Percentiles rank a stretch among this genome's conserved stretches.
These are phyloP conservation scores for Bovichtus variegatus DNA, from an alignment of 2,797 vertebrate species.

Conservation along the genomic window DNA sequence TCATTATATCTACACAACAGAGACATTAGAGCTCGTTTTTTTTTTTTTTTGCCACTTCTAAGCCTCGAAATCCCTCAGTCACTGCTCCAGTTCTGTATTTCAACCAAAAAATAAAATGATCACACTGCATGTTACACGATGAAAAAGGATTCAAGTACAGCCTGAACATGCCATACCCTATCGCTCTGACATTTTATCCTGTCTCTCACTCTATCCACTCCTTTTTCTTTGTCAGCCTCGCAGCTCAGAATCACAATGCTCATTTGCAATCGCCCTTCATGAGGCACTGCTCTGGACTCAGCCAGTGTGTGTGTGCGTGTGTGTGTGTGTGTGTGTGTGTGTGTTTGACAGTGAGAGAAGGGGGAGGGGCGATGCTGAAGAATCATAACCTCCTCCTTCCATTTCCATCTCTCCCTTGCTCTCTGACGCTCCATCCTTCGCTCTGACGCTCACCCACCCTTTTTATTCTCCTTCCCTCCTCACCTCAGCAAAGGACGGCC, in stretches of 20 bases:
- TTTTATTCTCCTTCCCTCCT: slow-evolving; percentile 45
- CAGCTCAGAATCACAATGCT: slow-evolving; percentile 72
- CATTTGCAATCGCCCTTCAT: slow-evolving; percentile 78
- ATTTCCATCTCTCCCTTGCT: slow-evolving; percentile 51
- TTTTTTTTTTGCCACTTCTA: slow-evolving; percentile 49
- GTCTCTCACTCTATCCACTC: slow-evolving; percentile 33
- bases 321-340: slow-evolving; percentile 20
- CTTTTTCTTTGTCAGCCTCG: slow-evolving; percentile 65
- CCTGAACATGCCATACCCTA: slow-evolving; percentile 27
- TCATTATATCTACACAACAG: slow-evolving; percentile 2
- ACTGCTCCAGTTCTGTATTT: slow-evolving; percentile 51
- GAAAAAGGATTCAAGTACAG: slow-evolving; percentile 42
- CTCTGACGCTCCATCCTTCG: slow-evolving; percentile 36
- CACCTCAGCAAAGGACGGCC: slow-evolving; percentile 32
- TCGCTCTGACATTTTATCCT: slow-evolving; percentile 7
- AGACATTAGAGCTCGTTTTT: slow-evolving; percentile 16
- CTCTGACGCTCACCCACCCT: slow-evolving; percentile 36
- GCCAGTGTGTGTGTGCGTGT: slow-evolving; percentile 35
- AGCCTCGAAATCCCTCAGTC: slow-evolving; percentile 42
- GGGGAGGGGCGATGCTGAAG: slow-evolving; percentile 64
- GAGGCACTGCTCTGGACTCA: slow-evolving; percentile 52
- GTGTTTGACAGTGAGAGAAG: slow-evolving; percentile 22
- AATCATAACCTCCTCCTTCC: slow-evolving; percentile 53
- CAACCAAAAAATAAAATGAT: slow-evolving; percentile 47
- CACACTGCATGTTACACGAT: slow-evolving; percentile 36